Base-by-base conservation (phyloP, 92 coral and sea anemone species). In the Umimayanthus chanpuru region DNA sequence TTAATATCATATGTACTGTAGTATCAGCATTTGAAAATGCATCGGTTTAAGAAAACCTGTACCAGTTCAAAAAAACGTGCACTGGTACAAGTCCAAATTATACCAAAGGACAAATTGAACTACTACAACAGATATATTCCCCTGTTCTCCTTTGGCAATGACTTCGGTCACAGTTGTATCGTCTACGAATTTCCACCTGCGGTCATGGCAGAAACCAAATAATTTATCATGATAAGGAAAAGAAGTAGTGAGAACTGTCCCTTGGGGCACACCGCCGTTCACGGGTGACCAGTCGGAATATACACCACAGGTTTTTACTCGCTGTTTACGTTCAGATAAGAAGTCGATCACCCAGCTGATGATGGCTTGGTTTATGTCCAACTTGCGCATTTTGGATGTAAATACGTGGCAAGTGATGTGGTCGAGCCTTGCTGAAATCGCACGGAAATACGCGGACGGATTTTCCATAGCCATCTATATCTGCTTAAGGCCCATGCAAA, bases 401-500 rank as follows among this genome's bases (percentile, higher is more conserved):
- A 75, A 75, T 10, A 75, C 40, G 2, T 75, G 44, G 49, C 38
- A n/a, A 14, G 38, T 32, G 36, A 32, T 2, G 36, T 32, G 36
- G 36, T 32, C 36, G 36, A 32, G 36, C 36, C 36, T 32, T 32
- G 36, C 36, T 32, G 36, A 32, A 32, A 32, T 32, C 36, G 36
- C 0, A 2, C 36, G 40, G 55, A 23, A 84, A 84, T 25, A 84
- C 43, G 78, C 88, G 79, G 49, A 39, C 73, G 66, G 88, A 20
- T 67, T 84, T 84, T 2, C 88, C 78, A 67, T 84, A 68, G 79
- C 77, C 88, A 44, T 68, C 88, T 65, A 73, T 74, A 43, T 86
- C 72, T 20, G 89, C 77, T n/a, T n/a, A n/a, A n/a, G n/a, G n/a
- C n/a, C n/a, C n/a, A n/a, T n/a, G n/a, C n/a, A n/a, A n/a, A n/a